Conservation (phyloP, 2,113 vertebrate species). For the Apodemus sylvaticus region DNA sequence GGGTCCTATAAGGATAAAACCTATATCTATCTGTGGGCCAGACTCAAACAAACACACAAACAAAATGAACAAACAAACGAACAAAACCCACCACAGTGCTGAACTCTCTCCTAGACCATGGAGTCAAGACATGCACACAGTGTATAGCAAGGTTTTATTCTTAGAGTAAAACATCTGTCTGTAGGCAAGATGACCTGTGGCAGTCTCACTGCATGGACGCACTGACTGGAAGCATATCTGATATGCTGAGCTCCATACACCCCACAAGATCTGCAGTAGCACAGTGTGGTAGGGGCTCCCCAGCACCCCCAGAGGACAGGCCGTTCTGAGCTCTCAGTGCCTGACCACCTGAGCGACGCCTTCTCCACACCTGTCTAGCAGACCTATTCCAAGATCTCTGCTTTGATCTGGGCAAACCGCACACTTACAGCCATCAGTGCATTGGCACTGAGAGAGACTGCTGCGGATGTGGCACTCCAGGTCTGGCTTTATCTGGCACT, state of each 20-base stretch:
- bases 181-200: not conserved
- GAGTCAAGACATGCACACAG: not conserved
- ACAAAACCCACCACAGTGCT: not conserved
- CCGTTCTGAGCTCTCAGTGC: not conserved
- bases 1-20: not conserved
- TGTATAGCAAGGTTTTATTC: constrained; percentile 12
- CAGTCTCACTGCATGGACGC: constrained; percentile 13
- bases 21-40: not conserved
- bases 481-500: constrained; percentile 60
- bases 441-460: constrained; percentile 73
- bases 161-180: constrained; percentile 28
- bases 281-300: not conserved
- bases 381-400: constrained; percentile 38
- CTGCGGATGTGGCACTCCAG: constrained; percentile 67
- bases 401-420: constrained; percentile 61
- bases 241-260: constrained; percentile 25
- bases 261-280: constrained; percentile 43
- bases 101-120: not conserved
- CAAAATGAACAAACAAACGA: no score
- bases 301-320: not conserved
- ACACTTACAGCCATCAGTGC: constrained; percentile 76
- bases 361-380: constrained; percentile 46
- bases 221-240: not conserved
- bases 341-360: constrained; percentile 55
- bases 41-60: not conserved